A percentile compares a stretch with the other conserved stretches of the same genome.
Conservation (phyloP, 2,113 vertebrate genomes). For the Toxotes jaculatrix region DNA sequence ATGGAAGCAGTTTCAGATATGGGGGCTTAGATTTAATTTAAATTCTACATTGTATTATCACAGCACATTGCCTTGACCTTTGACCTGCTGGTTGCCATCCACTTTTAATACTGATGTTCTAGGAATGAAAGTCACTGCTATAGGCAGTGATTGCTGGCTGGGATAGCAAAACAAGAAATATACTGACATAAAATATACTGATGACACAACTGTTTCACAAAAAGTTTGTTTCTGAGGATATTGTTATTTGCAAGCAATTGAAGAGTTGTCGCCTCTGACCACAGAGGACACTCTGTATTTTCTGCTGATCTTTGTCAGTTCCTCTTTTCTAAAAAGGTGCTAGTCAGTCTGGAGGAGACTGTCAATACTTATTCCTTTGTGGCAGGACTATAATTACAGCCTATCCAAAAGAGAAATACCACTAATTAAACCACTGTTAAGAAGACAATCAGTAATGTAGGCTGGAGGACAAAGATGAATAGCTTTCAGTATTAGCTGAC, state of each 20-base stretch:
- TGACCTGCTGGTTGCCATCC: constrained; percentile 7
- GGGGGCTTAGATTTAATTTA: not conserved
- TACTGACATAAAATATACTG: too few relatives aligned
- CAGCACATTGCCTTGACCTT: not conserved
- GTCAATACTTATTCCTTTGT: constrained; percentile 35
- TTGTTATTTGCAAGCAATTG: not conserved
- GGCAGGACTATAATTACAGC: constrained; percentile 43
- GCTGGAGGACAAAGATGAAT: constrained; percentile 35
- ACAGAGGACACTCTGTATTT: not conserved
- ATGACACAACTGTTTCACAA: too few relatives aligned
- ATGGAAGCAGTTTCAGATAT: not conserved
- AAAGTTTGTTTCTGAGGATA: not conserved
- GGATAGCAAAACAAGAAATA: not conserved
- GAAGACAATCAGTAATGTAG: constrained; percentile 30
- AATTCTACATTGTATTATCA: not conserved
- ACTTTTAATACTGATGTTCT: not conserved
- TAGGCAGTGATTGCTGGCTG: not conserved
- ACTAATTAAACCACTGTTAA: constrained; percentile 37
- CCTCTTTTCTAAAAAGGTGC: constrained; percentile 20
- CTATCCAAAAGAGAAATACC: constrained; percentile 36
- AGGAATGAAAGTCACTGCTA: not conserved
- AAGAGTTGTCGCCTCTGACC: not conserved
- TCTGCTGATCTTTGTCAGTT: constrained; percentile 15
- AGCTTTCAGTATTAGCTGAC: constrained; percentile 11
- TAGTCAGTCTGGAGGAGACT: not conserved